phyloP scores from a whole-genome alignment of 1,140 invertebrate species.

The Pomacea maculata region DNA sequence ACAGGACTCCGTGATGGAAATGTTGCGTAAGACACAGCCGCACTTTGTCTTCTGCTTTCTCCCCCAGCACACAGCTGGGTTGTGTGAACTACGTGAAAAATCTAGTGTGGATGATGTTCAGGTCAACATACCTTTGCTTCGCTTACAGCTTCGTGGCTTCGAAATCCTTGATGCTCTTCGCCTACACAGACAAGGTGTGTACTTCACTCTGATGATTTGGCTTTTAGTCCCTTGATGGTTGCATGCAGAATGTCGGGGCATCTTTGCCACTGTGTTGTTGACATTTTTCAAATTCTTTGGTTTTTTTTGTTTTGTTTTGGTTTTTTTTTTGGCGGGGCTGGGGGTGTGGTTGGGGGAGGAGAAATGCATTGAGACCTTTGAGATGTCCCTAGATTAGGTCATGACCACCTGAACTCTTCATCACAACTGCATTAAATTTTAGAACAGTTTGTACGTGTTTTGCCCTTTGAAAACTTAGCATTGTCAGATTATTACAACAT shows the following conservation, averaged over 20 bases:
- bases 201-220: background rate
- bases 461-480: too few species aligned
- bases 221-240: background rate
- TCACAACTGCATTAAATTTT: too few species aligned
- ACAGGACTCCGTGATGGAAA: conserved; percentile 88
- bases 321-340: too few species aligned
- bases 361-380: too few species aligned
- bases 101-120: conserved; percentile 71
- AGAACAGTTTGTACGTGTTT: too few species aligned
- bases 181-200: conserved; percentile 83
- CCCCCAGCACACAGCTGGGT: conserved; percentile 80
- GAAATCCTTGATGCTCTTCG: conserved; percentile 89
- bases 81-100: conserved; percentile 64
- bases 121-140: conserved; percentile 86
- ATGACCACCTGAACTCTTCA: too few species aligned
- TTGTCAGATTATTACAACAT: too few species aligned
- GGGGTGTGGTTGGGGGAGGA: too few species aligned
- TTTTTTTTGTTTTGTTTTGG: too few species aligned
- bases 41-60: conserved; percentile 90
- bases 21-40: conserved; percentile 81
- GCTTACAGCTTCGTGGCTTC: conserved; percentile 87
- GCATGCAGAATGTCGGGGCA: background rate
- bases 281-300: background rate
- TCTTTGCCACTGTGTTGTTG: background rate
- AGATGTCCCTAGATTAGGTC: too few species aligned